Evolutionary conservation across 2,113 vertebrate species (phyloP).

Genomic region (Labeo rohita): DNA sequence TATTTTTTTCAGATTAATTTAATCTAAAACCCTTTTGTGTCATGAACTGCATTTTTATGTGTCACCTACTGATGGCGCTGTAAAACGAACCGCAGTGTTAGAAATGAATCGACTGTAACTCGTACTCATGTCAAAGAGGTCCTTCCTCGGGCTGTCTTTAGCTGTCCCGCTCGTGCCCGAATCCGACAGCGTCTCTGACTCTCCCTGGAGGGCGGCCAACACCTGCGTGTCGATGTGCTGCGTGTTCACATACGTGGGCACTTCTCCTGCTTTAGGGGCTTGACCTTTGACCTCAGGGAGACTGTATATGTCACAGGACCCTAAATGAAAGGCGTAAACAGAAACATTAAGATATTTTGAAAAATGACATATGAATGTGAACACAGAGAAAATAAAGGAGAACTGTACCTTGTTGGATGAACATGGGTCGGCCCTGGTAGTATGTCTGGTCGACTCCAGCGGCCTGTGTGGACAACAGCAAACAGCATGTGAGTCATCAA

Average conservation of each 20-base stretch:
- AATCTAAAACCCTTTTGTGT: too few species aligned
- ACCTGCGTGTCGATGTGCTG: conserved; percentile 84
- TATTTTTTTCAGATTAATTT: too few species aligned
- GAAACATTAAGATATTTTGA: not conserved
- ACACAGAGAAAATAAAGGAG: not conserved
- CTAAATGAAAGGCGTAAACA: conserved; percentile 66
- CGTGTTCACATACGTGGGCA: conserved; percentile 90
- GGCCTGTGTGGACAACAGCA: conserved; percentile 60
- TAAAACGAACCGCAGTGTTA: not conserved
- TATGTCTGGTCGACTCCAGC: conserved; percentile 87
- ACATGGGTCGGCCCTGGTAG: conserved; percentile 85
- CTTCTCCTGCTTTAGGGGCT: conserved; percentile 68
- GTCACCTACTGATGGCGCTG: not conserved
- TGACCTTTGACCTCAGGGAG: conserved; percentile 79
- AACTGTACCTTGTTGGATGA: conserved; percentile 82
- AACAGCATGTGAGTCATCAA: conserved; percentile 47
- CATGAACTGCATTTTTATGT: not conserved
- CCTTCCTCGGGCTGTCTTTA: conserved; percentile 85
- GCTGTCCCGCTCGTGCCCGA: conserved; percentile 67
- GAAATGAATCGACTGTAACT: not conserved
- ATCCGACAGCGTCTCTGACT: conserved; percentile 72
- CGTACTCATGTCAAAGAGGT: conserved; percentile 99
- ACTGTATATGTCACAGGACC: conserved; percentile 83
- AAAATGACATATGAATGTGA: not conserved
- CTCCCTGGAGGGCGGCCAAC: conserved; percentile 75